These are phyloP conservation scores for Eulithis testata DNA, from an alignment of 2,888 invertebrate species.

Conservation along the genomic window DNA sequence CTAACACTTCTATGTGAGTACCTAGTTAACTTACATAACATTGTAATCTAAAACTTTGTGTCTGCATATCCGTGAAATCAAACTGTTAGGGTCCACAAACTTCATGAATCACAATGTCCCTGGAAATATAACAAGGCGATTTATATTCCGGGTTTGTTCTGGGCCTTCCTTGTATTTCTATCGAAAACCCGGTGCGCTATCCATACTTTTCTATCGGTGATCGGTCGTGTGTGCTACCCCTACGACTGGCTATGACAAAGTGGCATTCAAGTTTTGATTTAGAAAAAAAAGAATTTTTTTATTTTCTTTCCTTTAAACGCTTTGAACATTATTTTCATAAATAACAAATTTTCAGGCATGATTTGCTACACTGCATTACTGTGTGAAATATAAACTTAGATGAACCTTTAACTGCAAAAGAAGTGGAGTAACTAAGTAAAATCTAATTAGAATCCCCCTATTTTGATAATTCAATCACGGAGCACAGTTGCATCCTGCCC, in stretches of 20 bases:
- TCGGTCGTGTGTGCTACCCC: slow-evolving; percentile 56
- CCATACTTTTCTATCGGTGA: slow-evolving; percentile 70
- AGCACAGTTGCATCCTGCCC: slow-evolving; percentile 79
- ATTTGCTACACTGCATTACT: no score
- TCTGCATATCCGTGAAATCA: slow-evolving; percentile 59
- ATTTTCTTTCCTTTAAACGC: no score
- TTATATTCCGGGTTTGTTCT: slow-evolving; percentile 78
- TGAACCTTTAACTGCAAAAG: not conserved
- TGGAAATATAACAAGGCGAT: slow-evolving; percentile 84
- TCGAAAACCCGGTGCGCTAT: slow-evolving; percentile 65
- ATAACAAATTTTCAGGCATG: no score
- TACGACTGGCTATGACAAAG: not conserved
- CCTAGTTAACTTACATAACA: not conserved
- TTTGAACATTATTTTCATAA: no score
- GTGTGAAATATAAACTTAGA: no score
- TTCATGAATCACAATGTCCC: slow-evolving; percentile 83
- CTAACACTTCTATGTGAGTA: no score
- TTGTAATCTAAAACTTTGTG: slow-evolving; percentile 38
- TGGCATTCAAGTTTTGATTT: not conserved
- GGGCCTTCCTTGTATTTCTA: slow-evolving; percentile 74
- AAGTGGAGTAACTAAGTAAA: slow-evolving; percentile 29
- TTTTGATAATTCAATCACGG: slow-evolving; percentile 76
- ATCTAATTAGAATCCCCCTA: slow-evolving; percentile 48
- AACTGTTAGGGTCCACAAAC: slow-evolving; percentile 75
- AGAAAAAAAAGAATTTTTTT: no score